These are phyloP conservation scores for Ptiloglossa arizonensis DNA, from an alignment of 1,140 invertebrate species.

Conservation along the genomic window DNA sequence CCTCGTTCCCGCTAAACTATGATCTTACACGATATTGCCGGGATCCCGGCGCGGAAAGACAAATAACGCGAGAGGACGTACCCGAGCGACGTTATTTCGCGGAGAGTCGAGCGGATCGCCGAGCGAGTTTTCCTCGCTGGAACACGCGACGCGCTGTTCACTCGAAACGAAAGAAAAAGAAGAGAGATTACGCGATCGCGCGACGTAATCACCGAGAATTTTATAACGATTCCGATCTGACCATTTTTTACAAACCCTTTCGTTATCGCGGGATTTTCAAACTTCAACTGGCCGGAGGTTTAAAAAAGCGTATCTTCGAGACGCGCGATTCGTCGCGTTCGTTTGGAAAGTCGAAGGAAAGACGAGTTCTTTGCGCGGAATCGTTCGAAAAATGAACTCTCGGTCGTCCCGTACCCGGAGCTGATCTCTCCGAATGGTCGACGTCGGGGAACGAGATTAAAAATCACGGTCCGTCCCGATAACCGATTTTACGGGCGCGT, in stretches of 20 bases:
- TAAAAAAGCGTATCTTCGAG: no score
- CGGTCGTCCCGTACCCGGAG: no score
- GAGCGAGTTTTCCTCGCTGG: no score
- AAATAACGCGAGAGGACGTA: conserved; percentile 49
- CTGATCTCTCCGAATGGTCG: neutral
- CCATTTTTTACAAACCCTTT: no score
- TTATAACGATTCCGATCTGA: no score
- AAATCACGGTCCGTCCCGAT: conserved; percentile 25
- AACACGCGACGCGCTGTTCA: conserved; percentile 30
- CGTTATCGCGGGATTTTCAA: no score
- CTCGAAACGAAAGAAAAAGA: conserved; percentile 2
- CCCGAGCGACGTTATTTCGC: conserved; percentile 52
- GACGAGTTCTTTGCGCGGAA: no score
- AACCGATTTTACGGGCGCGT: conserved; percentile 10
- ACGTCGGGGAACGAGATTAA: neutral
- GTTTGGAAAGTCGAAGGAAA: no score
- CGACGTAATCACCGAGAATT: neutral
- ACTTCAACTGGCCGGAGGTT: no score
- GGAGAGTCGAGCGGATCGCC: conserved; percentile 4
- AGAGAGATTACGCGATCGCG: neutral
- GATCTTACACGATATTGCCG: conserved; percentile 60
- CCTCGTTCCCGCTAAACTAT: conserved; percentile 60
- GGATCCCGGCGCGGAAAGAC: conserved; percentile 49
- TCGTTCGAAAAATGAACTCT: neutral
- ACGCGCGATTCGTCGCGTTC: no score